Evolutionary conservation across 2,888 invertebrate genomes (phyloP), one percentile per base, ranked within the genome.

Genomic region (Macrosoma leucophasiata): DNA sequence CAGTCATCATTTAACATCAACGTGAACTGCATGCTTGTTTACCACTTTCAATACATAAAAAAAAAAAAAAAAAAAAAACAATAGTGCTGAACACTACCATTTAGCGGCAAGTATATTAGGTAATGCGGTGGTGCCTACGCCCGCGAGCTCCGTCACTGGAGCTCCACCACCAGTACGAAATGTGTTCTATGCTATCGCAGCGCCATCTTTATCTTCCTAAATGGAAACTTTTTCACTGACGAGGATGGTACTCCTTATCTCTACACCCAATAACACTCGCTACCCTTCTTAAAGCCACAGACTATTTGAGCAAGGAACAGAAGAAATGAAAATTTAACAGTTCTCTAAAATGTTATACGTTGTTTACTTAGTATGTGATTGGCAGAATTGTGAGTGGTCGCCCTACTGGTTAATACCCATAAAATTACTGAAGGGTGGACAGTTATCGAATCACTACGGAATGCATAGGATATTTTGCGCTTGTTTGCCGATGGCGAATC

Each of bases 381-480:
- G 43, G 52, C 55, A 58, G 62, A 61, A 58, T 62, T 51, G 58
- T 55, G 50, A 50, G 48, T 51, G 43, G 48, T 51, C 56, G 54
- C 56, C 58, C 50, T 48, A 35, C 46, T 41, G 58, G 47, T 55
- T 64, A 70, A 68, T 62, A 60, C 47, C 64, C 68, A 65, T 65
- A 70, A 71, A 74, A 74, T 74, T 62, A 70, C 64, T 50, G 57
- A 54, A 55, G 48, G 57, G 53, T 56, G 59, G 61, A 57, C 60
- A 62, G 63, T 72, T 71, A 74, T 74, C 57, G 64, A 69, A 70
- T 75, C 68, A 72, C 67, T 71, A 57, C 49, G 59, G 63, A 70
- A 74, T 74, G 68, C 72, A 73, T 74, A 61, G 72, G 64, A 69
- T 67, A 70, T 70, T 74, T 71, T 60, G 49, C 60, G 65, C 64